A percentile compares a stretch with the other conserved stretches of the same genome.
Conservation (phyloP, 2,888 invertebrate genomes). For the Sylvicola cinctus region DNA sequence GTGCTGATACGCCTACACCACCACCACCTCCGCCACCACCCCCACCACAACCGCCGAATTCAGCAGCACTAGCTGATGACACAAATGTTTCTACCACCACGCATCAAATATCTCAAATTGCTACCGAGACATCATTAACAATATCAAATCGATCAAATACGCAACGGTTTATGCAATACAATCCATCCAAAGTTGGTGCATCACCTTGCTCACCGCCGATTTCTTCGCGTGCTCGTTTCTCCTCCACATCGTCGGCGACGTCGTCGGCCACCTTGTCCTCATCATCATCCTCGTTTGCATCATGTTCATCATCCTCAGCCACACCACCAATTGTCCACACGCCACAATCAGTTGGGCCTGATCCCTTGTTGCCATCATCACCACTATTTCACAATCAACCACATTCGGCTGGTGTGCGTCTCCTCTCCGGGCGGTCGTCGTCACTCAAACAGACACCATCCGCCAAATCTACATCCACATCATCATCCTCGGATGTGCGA, state of each 20-base stretch:
- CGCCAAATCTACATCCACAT: neutral
- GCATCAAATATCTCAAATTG: too few species aligned
- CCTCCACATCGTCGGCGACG: conserved; percentile 1
- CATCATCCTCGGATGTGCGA: neutral
- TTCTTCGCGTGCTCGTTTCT: neutral
- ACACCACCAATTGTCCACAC: conserved; percentile 2
- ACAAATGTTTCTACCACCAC: neutral
- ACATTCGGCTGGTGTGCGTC: too few species aligned
- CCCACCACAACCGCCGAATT: neutral
- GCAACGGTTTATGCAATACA: too few species aligned
- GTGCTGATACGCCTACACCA: neutral
- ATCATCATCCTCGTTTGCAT: too few species aligned
- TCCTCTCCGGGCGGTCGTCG: too few species aligned
- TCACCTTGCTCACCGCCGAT: neutral
- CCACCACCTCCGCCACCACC: neutral
- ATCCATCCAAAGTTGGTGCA: too few species aligned
- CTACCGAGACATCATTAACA: too few species aligned
- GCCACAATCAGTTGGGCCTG: too few species aligned
- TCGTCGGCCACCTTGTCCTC: conserved; percentile 2
- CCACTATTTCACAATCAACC: too few species aligned
- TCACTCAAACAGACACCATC: neutral
- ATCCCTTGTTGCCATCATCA: too few species aligned
- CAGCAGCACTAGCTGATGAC: neutral
- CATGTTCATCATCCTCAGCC: too few species aligned
- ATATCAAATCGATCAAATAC: neutral